These are phyloP conservation scores for Callithrix jacchus DNA, from an alignment of 2,113 vertebrate species.

Conservation along the genomic window DNA sequence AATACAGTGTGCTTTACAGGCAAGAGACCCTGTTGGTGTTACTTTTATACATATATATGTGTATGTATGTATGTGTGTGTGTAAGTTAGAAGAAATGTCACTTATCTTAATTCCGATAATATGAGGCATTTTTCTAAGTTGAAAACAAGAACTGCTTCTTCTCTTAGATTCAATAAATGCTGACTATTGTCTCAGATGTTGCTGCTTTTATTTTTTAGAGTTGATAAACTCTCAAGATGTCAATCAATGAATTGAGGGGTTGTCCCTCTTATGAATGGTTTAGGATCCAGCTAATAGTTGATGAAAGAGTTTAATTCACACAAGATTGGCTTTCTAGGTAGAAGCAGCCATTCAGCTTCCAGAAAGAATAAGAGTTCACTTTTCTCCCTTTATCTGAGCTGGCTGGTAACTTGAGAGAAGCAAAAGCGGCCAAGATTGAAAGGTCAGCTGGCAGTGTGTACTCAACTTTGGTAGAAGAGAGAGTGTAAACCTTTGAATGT, in stretches of 20 bases:
- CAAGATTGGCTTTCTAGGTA: constrained; percentile 31
- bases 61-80: too few species aligned
- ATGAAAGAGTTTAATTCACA: constrained; percentile 39
- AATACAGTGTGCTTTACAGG: neutral
- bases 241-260: neutral
- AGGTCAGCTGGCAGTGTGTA: constrained; percentile 13
- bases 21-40: neutral
- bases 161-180: neutral
- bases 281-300: neutral
- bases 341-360: neutral
- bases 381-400: constrained; percentile 2
- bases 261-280: constrained; percentile 51
- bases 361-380: constrained; percentile 27
- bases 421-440: neutral
- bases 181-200: neutral
- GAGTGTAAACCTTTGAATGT: neutral
- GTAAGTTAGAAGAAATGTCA: neutral
- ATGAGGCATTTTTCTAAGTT: neutral
- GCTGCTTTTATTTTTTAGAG: neutral
- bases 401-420: neutral
- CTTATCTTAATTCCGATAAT: neutral
- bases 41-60: neutral
- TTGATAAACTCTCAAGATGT: neutral
- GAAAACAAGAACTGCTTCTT: neutral
- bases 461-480: neutral